These are phyloP conservation scores for Drosophila vallismaia DNA, from an alignment of 2,888 invertebrate species.

Conservation along the genomic window DNA sequence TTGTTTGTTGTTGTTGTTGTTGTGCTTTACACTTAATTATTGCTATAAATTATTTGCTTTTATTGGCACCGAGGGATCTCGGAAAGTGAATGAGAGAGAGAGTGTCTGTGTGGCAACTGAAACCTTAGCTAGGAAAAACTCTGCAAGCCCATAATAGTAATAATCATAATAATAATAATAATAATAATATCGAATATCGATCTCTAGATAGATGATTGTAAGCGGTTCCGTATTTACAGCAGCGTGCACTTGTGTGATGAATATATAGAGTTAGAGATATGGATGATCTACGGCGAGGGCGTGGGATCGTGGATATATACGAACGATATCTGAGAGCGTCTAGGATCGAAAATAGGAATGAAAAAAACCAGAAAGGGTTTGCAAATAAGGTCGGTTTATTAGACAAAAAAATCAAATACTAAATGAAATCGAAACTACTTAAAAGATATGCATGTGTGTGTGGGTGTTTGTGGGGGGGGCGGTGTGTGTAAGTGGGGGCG, in stretches of 20 bases:
- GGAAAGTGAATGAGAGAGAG: constrained; percentile 26
- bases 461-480: constrained; percentile 14
- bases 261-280: constrained; percentile 26
- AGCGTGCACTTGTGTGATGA: constrained; percentile 43
- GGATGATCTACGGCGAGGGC: constrained; percentile 33
- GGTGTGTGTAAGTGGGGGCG: constrained; percentile 16
- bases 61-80: constrained; percentile 28
- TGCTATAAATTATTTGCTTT: constrained; percentile 47
- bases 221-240: constrained; percentile 59
- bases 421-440: constrained; percentile 77
- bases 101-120: constrained; percentile 54
- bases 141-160: constrained; percentile 24
- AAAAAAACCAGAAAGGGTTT: constrained; percentile 46
- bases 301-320: constrained; percentile 6
- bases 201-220: constrained; percentile 45
- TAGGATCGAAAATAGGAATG: constrained; percentile 19
- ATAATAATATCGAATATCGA: constrained; percentile 22
- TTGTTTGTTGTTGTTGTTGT: constrained; percentile 19
- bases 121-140: constrained; percentile 75
- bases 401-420: constrained; percentile 71
- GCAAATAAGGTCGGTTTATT: constrained; percentile 64
- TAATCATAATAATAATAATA: constrained; percentile 3
- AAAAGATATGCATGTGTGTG: constrained; percentile 58
- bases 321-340: constrained; percentile 16
- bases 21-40: constrained; percentile 49